A percentile compares a stretch with the other conserved stretches of the same genome.
Evolutionary conservation across 2,888 invertebrate species (phyloP).

Genomic region (Oxytorus armatus): DNA sequence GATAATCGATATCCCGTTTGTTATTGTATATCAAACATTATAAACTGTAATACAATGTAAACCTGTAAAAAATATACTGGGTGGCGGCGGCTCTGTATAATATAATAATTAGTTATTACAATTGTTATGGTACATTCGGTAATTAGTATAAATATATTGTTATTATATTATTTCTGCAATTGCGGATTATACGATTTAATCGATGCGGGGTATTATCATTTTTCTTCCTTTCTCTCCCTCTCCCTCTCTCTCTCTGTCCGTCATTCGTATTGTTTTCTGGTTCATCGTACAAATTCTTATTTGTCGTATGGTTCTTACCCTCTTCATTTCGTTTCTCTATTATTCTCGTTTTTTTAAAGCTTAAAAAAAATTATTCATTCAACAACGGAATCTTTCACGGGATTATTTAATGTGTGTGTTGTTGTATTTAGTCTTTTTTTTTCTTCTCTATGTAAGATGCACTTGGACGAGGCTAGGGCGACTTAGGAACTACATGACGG

Average conservation of each 20-base stretch:
- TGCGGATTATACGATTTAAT: slow-evolving; percentile 66
- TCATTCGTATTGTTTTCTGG: slow-evolving; percentile 35
- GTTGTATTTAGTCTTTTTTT: slow-evolving; percentile 55
- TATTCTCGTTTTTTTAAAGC: slow-evolving; percentile 37
- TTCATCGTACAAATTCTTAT: slow-evolving; percentile 73
- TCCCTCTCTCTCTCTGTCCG: slow-evolving; percentile 1
- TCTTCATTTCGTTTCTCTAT: slow-evolving; percentile 21
- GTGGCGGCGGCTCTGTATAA: slow-evolving; percentile 84
- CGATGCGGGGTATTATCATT: slow-evolving; percentile 74
- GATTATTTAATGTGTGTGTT: slow-evolving; percentile 28
- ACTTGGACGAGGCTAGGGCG: slow-evolving; percentile 84
- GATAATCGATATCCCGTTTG: slow-evolving; percentile 72
- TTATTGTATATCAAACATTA: slow-evolving; percentile 84
- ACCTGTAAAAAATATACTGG: slow-evolving; percentile 85
- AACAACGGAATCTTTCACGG: slow-evolving; percentile 49
- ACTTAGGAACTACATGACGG: slow-evolving; percentile 85
- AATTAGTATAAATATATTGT: slow-evolving; percentile 83
- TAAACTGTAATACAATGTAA: slow-evolving; percentile 85
- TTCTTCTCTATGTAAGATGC: slow-evolving; percentile 73
- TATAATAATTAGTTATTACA: slow-evolving; percentile 84
- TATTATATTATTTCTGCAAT: slow-evolving; percentile 72
- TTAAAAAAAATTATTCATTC: slow-evolving; percentile 41
- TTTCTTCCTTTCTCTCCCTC: slow-evolving; percentile 46
- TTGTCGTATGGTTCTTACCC: slow-evolving; percentile 58
- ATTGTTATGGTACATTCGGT: slow-evolving; percentile 74